Conservation (phyloP, 2,113 vertebrate genomes). For the Canis aureus region DNA sequence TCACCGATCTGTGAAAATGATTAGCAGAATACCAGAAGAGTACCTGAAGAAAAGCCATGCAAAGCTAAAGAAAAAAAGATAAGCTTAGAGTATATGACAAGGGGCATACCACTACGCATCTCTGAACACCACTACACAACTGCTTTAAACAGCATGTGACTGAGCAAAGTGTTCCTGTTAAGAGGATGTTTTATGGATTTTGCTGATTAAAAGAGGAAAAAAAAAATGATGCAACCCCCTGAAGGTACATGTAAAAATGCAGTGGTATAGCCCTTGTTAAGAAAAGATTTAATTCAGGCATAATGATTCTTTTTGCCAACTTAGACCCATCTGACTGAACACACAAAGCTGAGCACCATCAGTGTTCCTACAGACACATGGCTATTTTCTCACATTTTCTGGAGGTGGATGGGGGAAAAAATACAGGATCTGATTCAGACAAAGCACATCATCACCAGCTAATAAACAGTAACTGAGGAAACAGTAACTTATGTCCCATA, state of each 20-base stretch:
- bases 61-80: constrained; percentile 84
- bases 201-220: constrained; percentile 37
- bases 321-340: constrained; percentile 79
- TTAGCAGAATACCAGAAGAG: constrained; percentile 77
- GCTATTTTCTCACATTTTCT: constrained; percentile 85
- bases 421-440: constrained; percentile 83
- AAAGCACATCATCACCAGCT: constrained; percentile 81
- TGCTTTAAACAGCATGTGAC: constrained; percentile 76
- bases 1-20: constrained; percentile 83
- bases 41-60: constrained; percentile 86
- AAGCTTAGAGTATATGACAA: constrained; percentile 80
- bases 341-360: constrained; percentile 80
- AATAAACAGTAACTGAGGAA: constrained; percentile 79
- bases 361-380: constrained; percentile 76
- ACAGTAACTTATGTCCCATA: constrained; percentile 85
- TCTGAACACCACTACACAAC: neutral
- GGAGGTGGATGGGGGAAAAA: constrained; percentile 51
- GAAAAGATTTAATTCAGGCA: constrained; percentile 76
- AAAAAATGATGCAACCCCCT: constrained; percentile 43
- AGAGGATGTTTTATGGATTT: constrained; percentile 46
- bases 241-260: constrained; percentile 69
- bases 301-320: constrained; percentile 76
- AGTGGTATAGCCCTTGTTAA: constrained; percentile 88
- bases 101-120: constrained; percentile 77
- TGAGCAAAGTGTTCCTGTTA: constrained; percentile 12